Conservation (phyloP, 2,797 vertebrate species). For the Chromis chromis region DNA sequence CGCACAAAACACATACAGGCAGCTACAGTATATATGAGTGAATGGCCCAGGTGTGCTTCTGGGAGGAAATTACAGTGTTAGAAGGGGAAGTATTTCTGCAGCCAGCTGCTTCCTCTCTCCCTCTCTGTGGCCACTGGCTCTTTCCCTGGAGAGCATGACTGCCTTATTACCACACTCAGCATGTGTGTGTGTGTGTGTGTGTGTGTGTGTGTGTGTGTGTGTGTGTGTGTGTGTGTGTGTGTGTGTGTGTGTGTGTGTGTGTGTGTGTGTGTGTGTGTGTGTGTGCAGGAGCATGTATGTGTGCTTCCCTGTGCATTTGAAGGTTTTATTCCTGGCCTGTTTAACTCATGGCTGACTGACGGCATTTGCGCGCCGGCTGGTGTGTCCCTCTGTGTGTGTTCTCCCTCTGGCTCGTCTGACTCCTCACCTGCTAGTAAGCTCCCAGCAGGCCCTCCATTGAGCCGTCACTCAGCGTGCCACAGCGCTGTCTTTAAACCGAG, state of each 20-base stretch:
- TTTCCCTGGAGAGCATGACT: slow-evolving; percentile 63
- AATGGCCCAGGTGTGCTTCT: slow-evolving; percentile 74
- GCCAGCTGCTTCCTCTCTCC: slow-evolving; percentile 80
- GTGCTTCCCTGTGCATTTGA: slow-evolving; percentile 28
- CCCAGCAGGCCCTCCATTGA: slow-evolving; percentile 77
- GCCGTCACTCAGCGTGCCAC: slow-evolving; percentile 75
- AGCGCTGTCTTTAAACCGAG: slow-evolving; percentile 74
- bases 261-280: slow-evolving; percentile 25
- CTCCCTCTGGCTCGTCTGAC: slow-evolving; percentile 51
- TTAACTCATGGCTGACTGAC: slow-evolving; percentile 60
- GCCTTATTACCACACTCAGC: slow-evolving; percentile 65
- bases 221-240: slow-evolving; percentile 28
- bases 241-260: slow-evolving; percentile 11
- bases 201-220: slow-evolving; percentile 40
- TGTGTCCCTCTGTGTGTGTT: slow-evolving; percentile 56
- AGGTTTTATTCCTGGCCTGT: slow-evolving; percentile 55
- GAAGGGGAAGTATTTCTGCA: slow-evolving; percentile 77
- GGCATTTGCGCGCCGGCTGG: slow-evolving; percentile 27
- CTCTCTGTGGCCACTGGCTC: slow-evolving; percentile 67
- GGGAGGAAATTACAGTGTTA: slow-evolving; percentile 81
- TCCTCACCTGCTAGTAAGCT: slow-evolving; percentile 71
- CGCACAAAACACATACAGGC: slow-evolving; percentile 27
- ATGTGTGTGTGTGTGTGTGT: slow-evolving; percentile 30
- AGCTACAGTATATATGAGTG: slow-evolving; percentile 45
- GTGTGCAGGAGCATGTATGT: slow-evolving; percentile 33